Evolutionary conservation across 1,140 invertebrate species (phyloP), one percentile per base, ranked within the genome.

Genomic region (Drosophila trapezifrons): DNA sequence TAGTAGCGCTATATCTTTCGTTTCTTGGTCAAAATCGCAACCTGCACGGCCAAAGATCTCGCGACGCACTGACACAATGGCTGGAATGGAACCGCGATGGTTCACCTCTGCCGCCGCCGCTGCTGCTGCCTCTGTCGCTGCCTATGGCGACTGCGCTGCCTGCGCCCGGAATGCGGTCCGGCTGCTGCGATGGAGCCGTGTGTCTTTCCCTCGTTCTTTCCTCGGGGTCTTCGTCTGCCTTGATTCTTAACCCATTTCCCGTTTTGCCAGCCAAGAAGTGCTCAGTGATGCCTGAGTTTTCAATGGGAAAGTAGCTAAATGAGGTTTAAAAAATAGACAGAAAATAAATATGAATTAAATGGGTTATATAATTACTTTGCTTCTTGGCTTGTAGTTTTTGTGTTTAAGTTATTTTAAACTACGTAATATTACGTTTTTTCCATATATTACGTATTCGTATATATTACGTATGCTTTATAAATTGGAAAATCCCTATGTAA

Each of bases 191-290:
- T 20, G 67, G 35, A 22, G 60, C 60, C 46, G 46, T 52, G 60
- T 52, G 60, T 69, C 65, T 69, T 69, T 73, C 4, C 37, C 55
- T 40, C 38, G 10, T 29, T 62, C 25, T 38, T 52, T 49, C 49
- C 17, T 58, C 35, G 18, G 49, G 35, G 22, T 59, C 38, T 42
- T 57, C 57, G 66, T 43, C 56, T 72, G 52, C 55, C 54, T 65
- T 78, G 76, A 73, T 87, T 87, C 80, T 87, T 87, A 83, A 64
- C 76, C 80, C 63, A 89, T 89, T 87, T 85, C 76, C 63, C 57
- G 79, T 69, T 73, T 70, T 35, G 42, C 47, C 42, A 57, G 49
- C n/a, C 25, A 55, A 46, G 54, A 55, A 29, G 22, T 56, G 35
- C 20, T 12, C 37, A 43, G 65, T 20, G 35, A 29, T 65, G 60